Evolutionary conservation across 2,113 vertebrate genomes (phyloP).

Genomic region (Peromyscus polionotus): DNA sequence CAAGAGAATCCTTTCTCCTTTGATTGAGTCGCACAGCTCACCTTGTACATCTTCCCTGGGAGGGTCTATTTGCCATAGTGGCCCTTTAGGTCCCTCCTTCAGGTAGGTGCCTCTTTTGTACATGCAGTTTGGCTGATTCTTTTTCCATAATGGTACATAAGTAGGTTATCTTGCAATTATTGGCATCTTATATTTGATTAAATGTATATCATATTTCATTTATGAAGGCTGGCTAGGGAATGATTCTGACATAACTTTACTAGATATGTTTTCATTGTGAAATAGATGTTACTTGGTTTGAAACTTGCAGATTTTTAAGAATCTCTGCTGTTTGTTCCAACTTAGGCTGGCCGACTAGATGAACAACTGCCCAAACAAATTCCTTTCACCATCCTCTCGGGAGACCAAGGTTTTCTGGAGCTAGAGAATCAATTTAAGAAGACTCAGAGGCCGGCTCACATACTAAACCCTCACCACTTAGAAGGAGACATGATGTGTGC

Average conservation of each 20-base stretch:
- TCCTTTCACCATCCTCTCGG: constrained; percentile 91
- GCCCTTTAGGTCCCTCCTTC: background rate
- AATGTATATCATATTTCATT: constrained; percentile 29
- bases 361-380: constrained; percentile 91
- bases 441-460: constrained; percentile 88
- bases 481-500: constrained; percentile 91
- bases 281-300: constrained; percentile 60
- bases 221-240: constrained; percentile 4
- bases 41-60: background rate
- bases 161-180: background rate
- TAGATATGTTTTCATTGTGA: constrained; percentile 32
- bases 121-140: background rate
- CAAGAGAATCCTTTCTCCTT: background rate
- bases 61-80: background rate
- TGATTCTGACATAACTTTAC: background rate
- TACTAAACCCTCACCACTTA: constrained; percentile 90
- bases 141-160: constrained; percentile 3
- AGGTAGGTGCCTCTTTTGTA: background rate
- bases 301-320: constrained; percentile 56
- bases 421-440: constrained; percentile 90
- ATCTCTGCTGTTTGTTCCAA: constrained; percentile 61
- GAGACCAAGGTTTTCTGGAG: constrained; percentile 92
- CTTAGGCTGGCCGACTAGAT: constrained; percentile 90
- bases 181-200: constrained; percentile 28
- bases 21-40: background rate